phyloP scores from a whole-genome alignment of 1,140 invertebrate genomes.

The Physella acuta region DNA sequence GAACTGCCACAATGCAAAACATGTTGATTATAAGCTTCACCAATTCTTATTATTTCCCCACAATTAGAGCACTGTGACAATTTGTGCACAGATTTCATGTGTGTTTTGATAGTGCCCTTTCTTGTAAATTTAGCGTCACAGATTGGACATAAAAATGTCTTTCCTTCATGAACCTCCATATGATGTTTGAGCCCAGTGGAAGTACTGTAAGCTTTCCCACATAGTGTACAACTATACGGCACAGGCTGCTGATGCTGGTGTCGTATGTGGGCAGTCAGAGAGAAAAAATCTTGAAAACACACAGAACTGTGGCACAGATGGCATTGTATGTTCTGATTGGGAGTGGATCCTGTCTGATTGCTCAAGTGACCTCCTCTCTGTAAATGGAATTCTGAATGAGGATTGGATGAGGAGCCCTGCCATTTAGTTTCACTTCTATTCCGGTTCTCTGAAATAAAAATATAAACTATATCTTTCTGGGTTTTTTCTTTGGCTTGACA shows the following conservation, averaged over 20 bases:
- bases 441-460: not conserved
- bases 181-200: not conserved
- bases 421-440: no score
- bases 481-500: not conserved
- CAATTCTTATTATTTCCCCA: not conserved
- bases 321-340: no score
- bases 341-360: no score
- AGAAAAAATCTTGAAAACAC: no score
- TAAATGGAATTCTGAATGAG: no score
- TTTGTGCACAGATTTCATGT: not conserved
- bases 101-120: not conserved
- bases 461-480: not conserved
- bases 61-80: not conserved
- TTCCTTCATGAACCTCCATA: conserved; percentile 8
- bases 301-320: no score
- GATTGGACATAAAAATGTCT: not conserved
- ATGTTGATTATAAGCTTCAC: not conserved
- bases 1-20: conserved; percentile 1
- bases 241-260: no score
- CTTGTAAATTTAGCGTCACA: conserved; percentile 1
- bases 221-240: no score
- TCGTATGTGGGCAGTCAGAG: no score
- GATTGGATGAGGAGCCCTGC: no score
- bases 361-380: no score
- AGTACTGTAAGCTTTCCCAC: conserved; percentile 8